Conservation (phyloP, 2,797 vertebrate species). For the Hirundo rustica region DNA sequence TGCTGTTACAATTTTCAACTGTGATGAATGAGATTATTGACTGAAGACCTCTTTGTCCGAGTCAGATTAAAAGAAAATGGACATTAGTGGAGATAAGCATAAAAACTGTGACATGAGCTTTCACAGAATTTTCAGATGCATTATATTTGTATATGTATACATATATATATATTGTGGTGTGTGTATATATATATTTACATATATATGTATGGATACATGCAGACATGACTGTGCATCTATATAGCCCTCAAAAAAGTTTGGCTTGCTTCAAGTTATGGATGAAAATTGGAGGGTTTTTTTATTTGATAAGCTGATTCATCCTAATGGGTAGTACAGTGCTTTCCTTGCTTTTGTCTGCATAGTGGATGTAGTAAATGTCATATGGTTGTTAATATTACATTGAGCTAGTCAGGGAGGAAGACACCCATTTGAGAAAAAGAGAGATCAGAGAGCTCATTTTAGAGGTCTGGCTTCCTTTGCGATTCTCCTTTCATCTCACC, state of each 20-base stretch:
- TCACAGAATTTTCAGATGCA: not conserved
- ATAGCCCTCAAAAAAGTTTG: not conserved
- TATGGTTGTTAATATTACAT: not conserved
- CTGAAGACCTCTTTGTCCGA: not conserved
- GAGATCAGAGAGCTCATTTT: constrained; percentile 51
- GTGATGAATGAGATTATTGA: constrained; percentile 18
- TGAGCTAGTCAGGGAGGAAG: not conserved
- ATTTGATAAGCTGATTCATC: constrained; percentile 1
- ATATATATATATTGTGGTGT: not conserved
- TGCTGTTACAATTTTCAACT: not conserved
- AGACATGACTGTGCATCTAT: rapidly evolving
- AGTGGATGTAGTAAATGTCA: not conserved
- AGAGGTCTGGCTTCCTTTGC: constrained; percentile 18
- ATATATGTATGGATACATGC: not conserved
- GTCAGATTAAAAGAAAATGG: not conserved
- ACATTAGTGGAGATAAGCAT: not conserved
- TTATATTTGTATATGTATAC: not conserved
- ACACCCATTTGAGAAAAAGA: not conserved
- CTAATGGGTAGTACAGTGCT: not conserved
- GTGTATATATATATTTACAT: not conserved
- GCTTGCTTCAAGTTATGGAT: not conserved
- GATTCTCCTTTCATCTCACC: constrained; percentile 61
- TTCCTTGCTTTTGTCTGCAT: not conserved
- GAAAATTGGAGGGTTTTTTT: not conserved
- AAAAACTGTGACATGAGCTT: not conserved